Base-by-base conservation (phyloP, 2,113 vertebrate species). In the Corynorhinus townsendii region DNA sequence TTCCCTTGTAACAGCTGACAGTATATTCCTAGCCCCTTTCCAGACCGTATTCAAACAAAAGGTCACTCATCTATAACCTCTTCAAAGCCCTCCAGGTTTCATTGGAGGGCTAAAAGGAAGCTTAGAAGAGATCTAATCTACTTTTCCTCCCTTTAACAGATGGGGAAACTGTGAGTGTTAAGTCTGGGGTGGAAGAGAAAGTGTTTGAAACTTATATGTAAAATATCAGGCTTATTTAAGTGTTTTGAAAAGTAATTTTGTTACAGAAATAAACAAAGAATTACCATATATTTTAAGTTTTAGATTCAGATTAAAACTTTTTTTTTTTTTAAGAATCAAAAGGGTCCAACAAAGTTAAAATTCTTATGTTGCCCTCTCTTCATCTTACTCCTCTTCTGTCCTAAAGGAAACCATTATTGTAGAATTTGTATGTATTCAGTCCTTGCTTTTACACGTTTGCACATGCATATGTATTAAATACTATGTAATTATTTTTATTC, bases 1-100 rank as follows among this genome's bases (percentile, higher is more conserved):
- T 95, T 95, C 71, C 64, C 82, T 93, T 69, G 28, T 77, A 92
- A 92, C 89, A 95, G 93, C 68, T 93, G 94, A 77, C 66, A 7
- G 79, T 54, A 45, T 95, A 86, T 93, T 91, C 76, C 79, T 83
- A 86, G 43, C 40, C 49, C 52, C 62, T 96, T 96, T 49, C 88
- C 69, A 89, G 91, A 89, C 81, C 54, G n/a, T 40, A 47, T 86
- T 86, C 2, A 35, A 79, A 86, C 76, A 47, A 77, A 96, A 96
- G 82, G 43, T 97, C 66, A 90, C 69, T 33, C 49, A 90, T 81
- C 79, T 88, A n/a, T 49, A 82, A 43, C 71, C 86, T 89, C 71
- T 87, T 71, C 59, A 77, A 68, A 68, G 86, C n/a, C 88, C 92
- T 80, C 68, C 86, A 82, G 85, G 62, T 85, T 79, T 93, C 28